These are phyloP conservation scores for Tadarida brasiliensis DNA, from an alignment of 2,797 vertebrate species.

Conservation along the genomic window DNA sequence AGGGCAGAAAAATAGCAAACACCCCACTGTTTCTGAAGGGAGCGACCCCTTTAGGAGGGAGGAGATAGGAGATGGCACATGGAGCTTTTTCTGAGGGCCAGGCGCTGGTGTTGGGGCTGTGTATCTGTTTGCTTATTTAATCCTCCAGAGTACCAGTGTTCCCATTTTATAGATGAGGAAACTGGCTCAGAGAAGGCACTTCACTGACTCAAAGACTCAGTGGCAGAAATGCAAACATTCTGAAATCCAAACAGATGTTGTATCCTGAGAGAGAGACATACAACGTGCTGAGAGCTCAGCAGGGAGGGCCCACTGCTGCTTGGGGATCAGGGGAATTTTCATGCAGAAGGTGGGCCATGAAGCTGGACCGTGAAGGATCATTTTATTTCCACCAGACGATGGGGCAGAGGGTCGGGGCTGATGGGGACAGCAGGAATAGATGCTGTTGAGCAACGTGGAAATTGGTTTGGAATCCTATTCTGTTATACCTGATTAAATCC, in stretches of 20 bases:
- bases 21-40: not conserved
- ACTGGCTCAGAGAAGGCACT: not conserved
- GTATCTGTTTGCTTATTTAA: not conserved
- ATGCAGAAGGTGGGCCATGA: not conserved
- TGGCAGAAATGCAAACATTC: not conserved
- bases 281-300: not conserved
- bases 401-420: not conserved
- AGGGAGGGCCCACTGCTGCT: accelerated
- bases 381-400: not conserved
- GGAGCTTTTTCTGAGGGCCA: not conserved
- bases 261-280: not conserved
- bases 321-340: not conserved
- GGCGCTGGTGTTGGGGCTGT: not conserved
- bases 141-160: no score
- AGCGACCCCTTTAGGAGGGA: not conserved
- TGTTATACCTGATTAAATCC: not conserved
- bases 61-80: not conserved
- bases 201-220: not conserved
- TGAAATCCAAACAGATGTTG: not conserved
- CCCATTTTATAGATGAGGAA: not conserved
- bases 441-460: not conserved
- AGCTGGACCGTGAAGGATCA: not conserved
- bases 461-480: not conserved
- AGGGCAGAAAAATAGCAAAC: not conserved
- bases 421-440: not conserved